Percentiles rank a stretch among this genome's conserved stretches.
phyloP scores from a whole-genome alignment of 1,140 invertebrate species.

The Gryllus bimaculatus region DNA sequence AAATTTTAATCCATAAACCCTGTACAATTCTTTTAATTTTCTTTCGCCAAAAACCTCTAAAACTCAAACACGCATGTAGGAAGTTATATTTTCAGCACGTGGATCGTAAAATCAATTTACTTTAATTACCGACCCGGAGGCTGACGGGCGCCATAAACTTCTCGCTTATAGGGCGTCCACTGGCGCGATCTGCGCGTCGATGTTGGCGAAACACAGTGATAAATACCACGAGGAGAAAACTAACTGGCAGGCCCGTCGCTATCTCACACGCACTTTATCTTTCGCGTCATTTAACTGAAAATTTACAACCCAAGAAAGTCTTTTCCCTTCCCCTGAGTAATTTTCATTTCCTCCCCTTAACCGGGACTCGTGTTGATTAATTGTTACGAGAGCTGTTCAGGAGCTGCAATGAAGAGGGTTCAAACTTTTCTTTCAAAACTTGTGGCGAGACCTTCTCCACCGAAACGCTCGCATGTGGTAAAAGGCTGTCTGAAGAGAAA shows the following conservation, averaged over 20 bases:
- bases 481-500: too few relatives aligned
- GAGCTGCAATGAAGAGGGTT: not conserved
- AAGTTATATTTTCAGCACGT: too few relatives aligned
- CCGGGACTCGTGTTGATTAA: not conserved
- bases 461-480: not conserved
- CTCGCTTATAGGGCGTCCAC: not conserved
- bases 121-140: not conserved
- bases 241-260: not conserved
- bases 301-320: not conserved
- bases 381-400: not conserved
- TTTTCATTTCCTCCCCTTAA: not conserved
- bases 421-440: not conserved
- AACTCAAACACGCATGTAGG: too few relatives aligned
- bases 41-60: too few relatives aligned
- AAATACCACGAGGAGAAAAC: not conserved
- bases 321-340: not conserved
- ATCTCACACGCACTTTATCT: not conserved
- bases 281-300: not conserved
- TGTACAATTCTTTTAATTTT: too few relatives aligned
- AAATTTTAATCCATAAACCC: too few relatives aligned
- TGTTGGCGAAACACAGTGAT: not conserved
- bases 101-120: not conserved
- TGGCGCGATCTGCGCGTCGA: not conserved
- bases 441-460: not conserved
- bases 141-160: not conserved